A percentile compares a stretch with the other conserved stretches of the same genome.
Evolutionary conservation across 2,113 vertebrate genomes (phyloP).

Genomic region (Rallus limicola): DNA sequence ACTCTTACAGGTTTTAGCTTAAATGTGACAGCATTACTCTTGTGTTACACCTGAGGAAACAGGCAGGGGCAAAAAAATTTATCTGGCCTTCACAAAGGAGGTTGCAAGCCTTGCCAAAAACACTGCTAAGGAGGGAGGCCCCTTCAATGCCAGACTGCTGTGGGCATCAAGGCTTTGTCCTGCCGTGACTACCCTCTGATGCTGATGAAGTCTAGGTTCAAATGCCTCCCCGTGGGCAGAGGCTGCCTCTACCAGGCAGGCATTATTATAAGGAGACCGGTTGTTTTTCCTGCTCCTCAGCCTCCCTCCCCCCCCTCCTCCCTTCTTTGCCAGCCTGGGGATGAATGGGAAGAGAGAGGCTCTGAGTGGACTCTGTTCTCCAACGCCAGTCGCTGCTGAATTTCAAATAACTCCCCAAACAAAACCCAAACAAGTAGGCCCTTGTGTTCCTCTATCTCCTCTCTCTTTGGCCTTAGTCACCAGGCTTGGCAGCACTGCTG

Average conservation of each 20-base stretch:
- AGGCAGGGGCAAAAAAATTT: not conserved
- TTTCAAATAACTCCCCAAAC: slow-evolving; percentile 71
- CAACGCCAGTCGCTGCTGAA: slow-evolving; percentile 57
- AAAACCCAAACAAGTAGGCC: slow-evolving; percentile 59
- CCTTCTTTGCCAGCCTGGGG: not conserved
- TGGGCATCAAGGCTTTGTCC: not conserved
- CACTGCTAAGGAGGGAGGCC: not conserved
- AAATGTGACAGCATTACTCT: not conserved
- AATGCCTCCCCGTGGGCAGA: not conserved
- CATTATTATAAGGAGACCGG: slow-evolving; percentile 31
- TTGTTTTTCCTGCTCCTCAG: slow-evolving; percentile 53
- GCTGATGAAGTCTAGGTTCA: not conserved
- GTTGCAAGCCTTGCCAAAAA: not conserved
- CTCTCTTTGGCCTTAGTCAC: slow-evolving; percentile 65
- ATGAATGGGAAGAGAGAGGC: slow-evolving; percentile 69
- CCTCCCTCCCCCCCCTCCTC: not conserved
- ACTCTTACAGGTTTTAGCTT: not conserved
- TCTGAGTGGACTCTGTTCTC: slow-evolving; percentile 71
- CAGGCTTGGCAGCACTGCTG: slow-evolving; percentile 37
- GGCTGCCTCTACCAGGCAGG: not conserved
- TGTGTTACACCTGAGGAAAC: not conserved
- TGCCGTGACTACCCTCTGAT: rapidly evolving
- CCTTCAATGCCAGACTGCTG: not conserved
- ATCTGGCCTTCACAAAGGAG: not conserved
- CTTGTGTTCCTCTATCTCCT: slow-evolving; percentile 66